phyloP scores from a whole-genome alignment of 2,888 invertebrate species.

The Timandra comae region DNA sequence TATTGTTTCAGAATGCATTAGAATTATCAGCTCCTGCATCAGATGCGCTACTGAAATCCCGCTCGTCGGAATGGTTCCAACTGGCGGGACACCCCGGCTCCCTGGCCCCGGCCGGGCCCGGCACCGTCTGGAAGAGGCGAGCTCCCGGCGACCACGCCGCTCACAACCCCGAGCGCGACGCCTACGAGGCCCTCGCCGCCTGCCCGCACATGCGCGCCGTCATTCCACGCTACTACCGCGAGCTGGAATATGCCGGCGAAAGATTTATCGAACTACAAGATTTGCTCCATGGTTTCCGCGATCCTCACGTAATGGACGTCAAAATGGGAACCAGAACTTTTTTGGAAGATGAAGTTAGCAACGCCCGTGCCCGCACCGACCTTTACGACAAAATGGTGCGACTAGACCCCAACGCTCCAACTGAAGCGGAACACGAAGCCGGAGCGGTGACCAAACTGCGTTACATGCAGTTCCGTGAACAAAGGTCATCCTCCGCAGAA shows the following conservation, averaged over 20 bases:
- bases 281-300: slow-evolving; percentile 90
- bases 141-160: slow-evolving; percentile 81
- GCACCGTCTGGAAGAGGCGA: slow-evolving; percentile 95
- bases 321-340: slow-evolving; percentile 98
- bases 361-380: slow-evolving; percentile 88
- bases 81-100: slow-evolving; percentile 95
- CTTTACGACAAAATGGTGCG: slow-evolving; percentile 97
- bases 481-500: slow-evolving; percentile 93
- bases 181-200: slow-evolving; percentile 87
- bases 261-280: slow-evolving; percentile 97
- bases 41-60: slow-evolving; percentile 86
- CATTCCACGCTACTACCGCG: slow-evolving; percentile 90
- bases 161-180: slow-evolving; percentile 84
- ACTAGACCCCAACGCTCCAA: slow-evolving; percentile 91
- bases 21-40: slow-evolving; percentile 94
- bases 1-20: slow-evolving; percentile 87
- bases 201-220: slow-evolving; percentile 84
- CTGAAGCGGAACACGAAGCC: slow-evolving; percentile 85
- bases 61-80: slow-evolving; percentile 89
- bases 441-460: slow-evolving; percentile 95
- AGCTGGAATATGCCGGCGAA: slow-evolving; percentile 86
- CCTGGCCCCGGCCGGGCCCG: slow-evolving; percentile 93
- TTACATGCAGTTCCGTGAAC: slow-evolving; percentile 97
- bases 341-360: slow-evolving; percentile 95
- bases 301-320: slow-evolving; percentile 97